Evolutionary conservation across 2,888 invertebrate genomes (phyloP), one percentile per base, ranked within the genome.

Genomic region (Temnothorax rugatulus): DNA sequence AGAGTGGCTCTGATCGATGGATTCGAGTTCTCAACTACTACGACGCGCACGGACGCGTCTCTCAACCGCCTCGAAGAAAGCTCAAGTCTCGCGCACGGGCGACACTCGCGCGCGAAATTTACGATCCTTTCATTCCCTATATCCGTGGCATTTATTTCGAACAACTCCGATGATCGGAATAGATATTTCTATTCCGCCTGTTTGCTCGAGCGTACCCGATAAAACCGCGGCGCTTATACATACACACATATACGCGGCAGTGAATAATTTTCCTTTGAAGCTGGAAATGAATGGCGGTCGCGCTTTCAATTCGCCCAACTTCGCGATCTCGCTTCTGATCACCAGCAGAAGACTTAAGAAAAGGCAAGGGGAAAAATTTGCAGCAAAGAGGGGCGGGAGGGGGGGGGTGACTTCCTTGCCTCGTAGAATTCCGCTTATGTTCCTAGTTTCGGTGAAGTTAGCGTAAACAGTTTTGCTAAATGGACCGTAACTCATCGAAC

Each of bases 1-100:
- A 89, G 86, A 90, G 90, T 84, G 81, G 83, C 89, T 68, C 77
- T 91, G 92, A 92, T 91, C 92, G 91, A 92, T 92, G 92, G 92
- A 92, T 92, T 91, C 90, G 90, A 90, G 90, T 91, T 91, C 86
- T 84, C 89, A 71, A 83, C 76, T 85, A 79, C 84, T 52, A 34
- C 82, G 84, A 18, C 21, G 54, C 59, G 76, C 25, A 25, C 66
- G 73, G 63, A 66, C 81, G 82, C 76, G 79, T 25, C 54, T 76
- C 84, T 86, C 69, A 61, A 44, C 77, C 66, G 82, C 87, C 75
- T 64, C 84, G 90, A 83, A 75, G 87, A 87, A 85, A 89, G 87
- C 90, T 89, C 82, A 88, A 89, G 87, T 77, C 82, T 5, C 64
- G 44, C 81, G 21, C 57, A 47, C 73, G n/a, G 29, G 68, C 84